These are phyloP conservation scores for Penaeus monodon DNA, from an alignment of 2,888 invertebrate genomes.

Conservation along the genomic window DNA sequence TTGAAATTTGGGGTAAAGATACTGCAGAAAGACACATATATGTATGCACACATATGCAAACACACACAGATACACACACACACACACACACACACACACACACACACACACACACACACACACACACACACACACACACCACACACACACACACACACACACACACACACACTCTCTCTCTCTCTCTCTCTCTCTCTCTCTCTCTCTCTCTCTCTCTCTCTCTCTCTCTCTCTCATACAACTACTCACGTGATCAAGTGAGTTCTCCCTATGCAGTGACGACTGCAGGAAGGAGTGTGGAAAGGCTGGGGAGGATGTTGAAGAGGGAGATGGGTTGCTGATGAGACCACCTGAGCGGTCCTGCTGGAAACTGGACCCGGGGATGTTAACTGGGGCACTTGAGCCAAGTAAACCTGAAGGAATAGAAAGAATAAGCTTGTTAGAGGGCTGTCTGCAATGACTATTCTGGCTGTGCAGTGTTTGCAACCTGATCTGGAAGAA, in stretches of 20 bases:
- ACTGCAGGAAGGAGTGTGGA: slow-evolving; percentile 60
- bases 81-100: neutral
- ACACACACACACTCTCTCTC: too few species aligned
- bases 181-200: neutral
- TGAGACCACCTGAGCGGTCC: slow-evolving; percentile 51
- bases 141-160: too few species aligned
- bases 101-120: neutral
- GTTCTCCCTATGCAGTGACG: slow-evolving; percentile 57
- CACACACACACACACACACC: slow-evolving; percentile 1
- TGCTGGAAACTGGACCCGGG: slow-evolving; percentile 63
- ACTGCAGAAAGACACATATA: too few species aligned
- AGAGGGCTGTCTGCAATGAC: neutral
- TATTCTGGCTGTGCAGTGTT: neutral
- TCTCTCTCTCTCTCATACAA: neutral
- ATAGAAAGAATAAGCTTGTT: neutral
- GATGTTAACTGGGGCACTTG: slow-evolving; percentile 65
- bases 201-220: too few species aligned
- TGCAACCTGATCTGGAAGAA: neutral
- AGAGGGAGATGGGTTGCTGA: slow-evolving; percentile 51
- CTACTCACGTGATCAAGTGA: slow-evolving; percentile 60
- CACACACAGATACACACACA: neutral
- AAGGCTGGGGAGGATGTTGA: slow-evolving; percentile 63
- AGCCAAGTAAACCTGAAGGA: slow-evolving; percentile 74
- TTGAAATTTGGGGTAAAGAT: neutral
- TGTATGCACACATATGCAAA: neutral